phyloP scores from a whole-genome alignment of 1,140 invertebrate genomes.

The Aphelenchoides besseyi region DNA sequence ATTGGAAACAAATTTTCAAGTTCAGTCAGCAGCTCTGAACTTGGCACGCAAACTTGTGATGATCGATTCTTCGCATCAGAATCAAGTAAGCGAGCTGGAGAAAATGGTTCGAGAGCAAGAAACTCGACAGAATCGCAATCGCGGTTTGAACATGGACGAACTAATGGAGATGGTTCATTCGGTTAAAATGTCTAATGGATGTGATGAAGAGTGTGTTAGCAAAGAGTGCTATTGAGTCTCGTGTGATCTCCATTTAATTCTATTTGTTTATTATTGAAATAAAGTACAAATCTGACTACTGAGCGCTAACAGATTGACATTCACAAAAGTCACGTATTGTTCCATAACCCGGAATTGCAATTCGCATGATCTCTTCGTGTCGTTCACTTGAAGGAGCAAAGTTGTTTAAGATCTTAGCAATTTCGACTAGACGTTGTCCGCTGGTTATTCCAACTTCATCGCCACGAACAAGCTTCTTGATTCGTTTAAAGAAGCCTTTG shows the following conservation, averaged over 20 bases:
- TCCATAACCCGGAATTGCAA: not conserved
- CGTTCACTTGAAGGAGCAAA: not conserved
- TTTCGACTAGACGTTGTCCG: not conserved
- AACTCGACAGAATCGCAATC: not conserved
- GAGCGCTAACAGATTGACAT: not conserved
- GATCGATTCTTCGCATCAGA: not conserved
- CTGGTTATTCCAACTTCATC: not conserved
- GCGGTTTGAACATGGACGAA: not conserved
- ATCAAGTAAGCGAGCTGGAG: not conserved
- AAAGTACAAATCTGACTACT: not conserved
- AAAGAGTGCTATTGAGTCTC: constrained; percentile 15
- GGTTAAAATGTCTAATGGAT: not conserved
- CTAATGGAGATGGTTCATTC: not conserved
- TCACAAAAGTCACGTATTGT: not conserved
- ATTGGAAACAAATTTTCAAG: constrained; percentile 10
- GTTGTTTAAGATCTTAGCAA: not conserved
- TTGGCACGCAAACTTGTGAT: not conserved
- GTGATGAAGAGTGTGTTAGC: not conserved
- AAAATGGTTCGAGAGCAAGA: constrained; percentile 5
- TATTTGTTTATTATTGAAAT: constrained; percentile 10
- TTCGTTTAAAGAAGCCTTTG: constrained; percentile 1
- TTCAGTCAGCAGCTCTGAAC: constrained; percentile 2
- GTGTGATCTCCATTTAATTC: not conserved
- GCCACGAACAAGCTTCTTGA: not conserved
- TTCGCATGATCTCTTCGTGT: not conserved